These are phyloP conservation scores for Botrylloides violaceus DNA, from an alignment of 23 tunicate species.

Conservation along the genomic window DNA sequence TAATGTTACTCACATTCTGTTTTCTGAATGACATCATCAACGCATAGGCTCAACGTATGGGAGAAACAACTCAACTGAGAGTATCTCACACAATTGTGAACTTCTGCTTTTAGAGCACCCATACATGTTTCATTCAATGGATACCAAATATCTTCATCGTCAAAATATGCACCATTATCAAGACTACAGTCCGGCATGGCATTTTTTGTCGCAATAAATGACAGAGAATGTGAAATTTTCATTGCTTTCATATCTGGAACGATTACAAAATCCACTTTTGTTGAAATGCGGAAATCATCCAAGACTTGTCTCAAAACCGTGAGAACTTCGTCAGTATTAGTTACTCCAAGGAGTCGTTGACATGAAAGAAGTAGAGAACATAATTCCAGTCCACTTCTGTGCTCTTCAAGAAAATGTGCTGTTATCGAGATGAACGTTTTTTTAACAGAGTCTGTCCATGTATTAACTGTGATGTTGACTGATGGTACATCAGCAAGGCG, in stretches of 20 bases:
- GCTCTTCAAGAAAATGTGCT: constrained; percentile 1
- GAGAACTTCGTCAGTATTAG: neutral
- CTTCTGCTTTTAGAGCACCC: neutral
- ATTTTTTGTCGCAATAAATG: neutral
- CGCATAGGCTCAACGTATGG: neutral
- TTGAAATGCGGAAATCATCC: neutral
- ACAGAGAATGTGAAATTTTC: neutral
- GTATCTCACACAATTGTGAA: neutral
- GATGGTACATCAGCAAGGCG: neutral
- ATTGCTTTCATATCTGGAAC: neutral
- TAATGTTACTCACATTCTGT: constrained; percentile 17
- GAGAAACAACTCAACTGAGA: neutral
- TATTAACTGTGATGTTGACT: constrained; percentile 6
- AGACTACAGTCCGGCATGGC: neutral
- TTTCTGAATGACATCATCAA: neutral
- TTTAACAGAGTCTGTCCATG: neutral
- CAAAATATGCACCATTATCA: constrained; percentile 6
- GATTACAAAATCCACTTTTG: neutral
- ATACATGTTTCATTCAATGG: neutral
- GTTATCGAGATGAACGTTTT: neutral
- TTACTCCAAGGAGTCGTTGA: neutral
- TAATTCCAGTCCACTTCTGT: neutral
- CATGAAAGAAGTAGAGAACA: neutral
- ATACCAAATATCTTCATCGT: constrained; percentile 3
- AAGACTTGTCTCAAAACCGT: neutral